phyloP scores from a whole-genome alignment of 2,888 invertebrate species.

The Macropis europaea region DNA sequence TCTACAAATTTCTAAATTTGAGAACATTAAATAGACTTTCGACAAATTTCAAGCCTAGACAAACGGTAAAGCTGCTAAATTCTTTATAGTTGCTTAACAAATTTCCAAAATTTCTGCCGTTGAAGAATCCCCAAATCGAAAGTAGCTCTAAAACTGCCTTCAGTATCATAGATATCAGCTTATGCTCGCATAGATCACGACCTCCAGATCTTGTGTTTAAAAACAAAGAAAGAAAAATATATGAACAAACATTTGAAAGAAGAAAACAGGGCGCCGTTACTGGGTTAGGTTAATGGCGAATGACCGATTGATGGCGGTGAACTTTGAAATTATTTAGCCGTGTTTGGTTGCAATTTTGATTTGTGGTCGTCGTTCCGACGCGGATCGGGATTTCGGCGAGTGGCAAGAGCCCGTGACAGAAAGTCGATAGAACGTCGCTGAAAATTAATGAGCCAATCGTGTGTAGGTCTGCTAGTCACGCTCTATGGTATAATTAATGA shows the following conservation, averaged over 20 bases:
- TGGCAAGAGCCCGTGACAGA: constrained; percentile 56
- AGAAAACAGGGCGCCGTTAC: neutral
- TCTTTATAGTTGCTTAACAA: too few relatives aligned
- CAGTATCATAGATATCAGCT: too few relatives aligned
- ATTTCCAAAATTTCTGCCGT: constrained; percentile 6
- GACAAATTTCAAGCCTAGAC: too few relatives aligned
- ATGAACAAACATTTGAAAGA: too few relatives aligned
- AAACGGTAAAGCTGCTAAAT: too few relatives aligned
- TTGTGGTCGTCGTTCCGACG: constrained; percentile 45
- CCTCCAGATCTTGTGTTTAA: too few relatives aligned
- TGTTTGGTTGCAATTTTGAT: constrained; percentile 52
- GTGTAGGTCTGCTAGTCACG: constrained; percentile 43
- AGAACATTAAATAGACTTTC: too few relatives aligned
- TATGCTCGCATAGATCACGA: constrained; percentile 24
- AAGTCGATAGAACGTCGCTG: constrained; percentile 62
- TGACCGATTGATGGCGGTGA: neutral
- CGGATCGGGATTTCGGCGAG: constrained; percentile 50
- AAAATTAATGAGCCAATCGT: constrained; percentile 66
- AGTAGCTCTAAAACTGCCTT: constrained; percentile 22
- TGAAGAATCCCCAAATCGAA: constrained; percentile 33
- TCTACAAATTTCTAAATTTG: neutral
- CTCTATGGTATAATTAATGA: constrained; percentile 51
- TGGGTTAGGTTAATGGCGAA: neutral
- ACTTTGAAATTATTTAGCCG: constrained; percentile 43
- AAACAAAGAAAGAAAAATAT: neutral